phyloP scores from a whole-genome alignment of 2,888 invertebrate genomes.

The Bembecia ichneumoniformis region DNA sequence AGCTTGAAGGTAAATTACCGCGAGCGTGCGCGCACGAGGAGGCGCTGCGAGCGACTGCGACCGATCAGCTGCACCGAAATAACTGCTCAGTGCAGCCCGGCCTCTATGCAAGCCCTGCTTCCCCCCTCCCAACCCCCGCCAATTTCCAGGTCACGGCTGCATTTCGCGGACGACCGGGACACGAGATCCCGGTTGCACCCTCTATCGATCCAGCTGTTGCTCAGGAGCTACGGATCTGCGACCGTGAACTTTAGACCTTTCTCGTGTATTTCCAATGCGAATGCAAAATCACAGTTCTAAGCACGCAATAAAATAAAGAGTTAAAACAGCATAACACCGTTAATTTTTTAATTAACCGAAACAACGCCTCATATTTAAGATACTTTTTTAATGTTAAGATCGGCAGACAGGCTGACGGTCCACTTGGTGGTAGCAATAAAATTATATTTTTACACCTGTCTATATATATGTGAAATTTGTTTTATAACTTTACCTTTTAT shows the following conservation, averaged over 20 bases:
- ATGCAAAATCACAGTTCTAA: background rate
- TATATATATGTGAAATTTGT: no score
- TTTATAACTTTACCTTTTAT: no score
- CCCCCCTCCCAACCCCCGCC: slow-evolving; percentile 13
- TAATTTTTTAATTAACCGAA: no score
- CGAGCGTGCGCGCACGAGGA: slow-evolving; percentile 51
- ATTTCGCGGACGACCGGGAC: slow-evolving; percentile 40
- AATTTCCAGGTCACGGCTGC: slow-evolving; percentile 61
- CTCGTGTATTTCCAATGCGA: background rate
- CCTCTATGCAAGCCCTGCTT: slow-evolving; percentile 53
- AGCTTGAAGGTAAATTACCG: slow-evolving; percentile 22
- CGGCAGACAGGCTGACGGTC: no score
- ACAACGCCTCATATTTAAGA: no score
- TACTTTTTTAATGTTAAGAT: no score
- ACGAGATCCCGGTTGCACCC: slow-evolving; percentile 30
- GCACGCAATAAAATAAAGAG: no score
- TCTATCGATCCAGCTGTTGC: slow-evolving; percentile 65
- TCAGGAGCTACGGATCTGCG: slow-evolving; percentile 29
- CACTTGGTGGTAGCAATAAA: no score
- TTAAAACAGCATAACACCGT: no score
- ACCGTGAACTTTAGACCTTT: slow-evolving; percentile 25
- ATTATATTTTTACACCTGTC: no score
- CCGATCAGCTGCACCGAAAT: slow-evolving; percentile 64
- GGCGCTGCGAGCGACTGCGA: slow-evolving; percentile 58
- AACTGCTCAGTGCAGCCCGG: slow-evolving; percentile 67